phyloP scores from a whole-genome alignment of 1,140 invertebrate genomes.

The Saccostrea cuccullata region DNA sequence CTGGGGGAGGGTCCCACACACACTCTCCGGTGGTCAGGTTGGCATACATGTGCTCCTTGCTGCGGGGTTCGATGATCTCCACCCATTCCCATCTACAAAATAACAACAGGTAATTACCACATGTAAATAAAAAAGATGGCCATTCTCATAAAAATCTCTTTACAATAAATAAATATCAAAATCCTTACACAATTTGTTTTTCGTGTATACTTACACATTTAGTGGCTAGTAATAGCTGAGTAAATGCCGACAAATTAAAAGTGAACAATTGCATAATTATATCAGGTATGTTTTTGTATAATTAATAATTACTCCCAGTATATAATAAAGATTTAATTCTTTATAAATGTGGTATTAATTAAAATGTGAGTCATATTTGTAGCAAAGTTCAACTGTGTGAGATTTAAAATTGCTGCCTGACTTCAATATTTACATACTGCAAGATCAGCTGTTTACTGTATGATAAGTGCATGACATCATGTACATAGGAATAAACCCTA shows the following conservation, averaged over 20 bases:
- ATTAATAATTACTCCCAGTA: background rate
- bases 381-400: background rate
- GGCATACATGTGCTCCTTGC: constrained; percentile 99
- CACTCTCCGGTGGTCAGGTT: constrained; percentile 98
- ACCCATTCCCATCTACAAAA: constrained; percentile 95
- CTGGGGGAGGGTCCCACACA: constrained; percentile 96
- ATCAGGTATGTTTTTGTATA: background rate
- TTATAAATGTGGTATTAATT: background rate
- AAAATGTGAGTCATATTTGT: background rate
- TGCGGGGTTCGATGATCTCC: constrained; percentile 98
- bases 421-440: constrained; percentile 1
- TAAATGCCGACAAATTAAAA: background rate
- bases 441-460: constrained; percentile 16
- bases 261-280: background rate
- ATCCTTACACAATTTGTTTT: too few species aligned
- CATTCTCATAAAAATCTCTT: background rate
- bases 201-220: too few species aligned
- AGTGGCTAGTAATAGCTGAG: too few species aligned
- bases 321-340: background rate
- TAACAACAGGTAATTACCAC: constrained; percentile 41
- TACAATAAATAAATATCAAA: background rate
- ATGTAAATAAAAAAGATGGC: background rate
- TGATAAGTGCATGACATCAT: background rate
- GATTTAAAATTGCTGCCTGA: background rate
- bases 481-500: background rate